These are phyloP conservation scores for Mormyrus iriodes DNA, from an alignment of 2,113 vertebrate genomes.

Conservation along the genomic window DNA sequence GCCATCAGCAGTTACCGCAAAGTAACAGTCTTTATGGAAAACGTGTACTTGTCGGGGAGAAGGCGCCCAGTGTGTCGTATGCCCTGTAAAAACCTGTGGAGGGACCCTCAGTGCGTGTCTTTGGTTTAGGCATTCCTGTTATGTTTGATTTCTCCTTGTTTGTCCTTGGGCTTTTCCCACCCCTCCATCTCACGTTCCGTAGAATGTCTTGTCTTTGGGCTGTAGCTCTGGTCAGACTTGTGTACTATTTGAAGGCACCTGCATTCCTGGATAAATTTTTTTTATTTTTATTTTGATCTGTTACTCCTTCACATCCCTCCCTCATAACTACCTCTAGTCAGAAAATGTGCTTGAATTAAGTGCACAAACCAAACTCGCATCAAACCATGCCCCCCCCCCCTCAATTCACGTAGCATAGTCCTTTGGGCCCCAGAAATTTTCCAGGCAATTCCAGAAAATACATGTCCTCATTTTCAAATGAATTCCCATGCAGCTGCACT, in stretches of 20 bases:
- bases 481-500: not conserved
- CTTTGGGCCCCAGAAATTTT: not conserved
- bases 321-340: not conserved
- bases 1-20: not conserved
- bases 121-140: conserved; percentile 62
- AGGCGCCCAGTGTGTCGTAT: conserved; percentile 51
- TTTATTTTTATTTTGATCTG: conserved; percentile 42
- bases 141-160: conserved; percentile 41
- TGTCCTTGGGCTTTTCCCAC: conserved; percentile 36
- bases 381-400: not conserved
- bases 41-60: not conserved
- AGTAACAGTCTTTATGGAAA: not conserved
- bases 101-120: conserved; percentile 55
- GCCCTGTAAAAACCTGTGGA: conserved; percentile 43
- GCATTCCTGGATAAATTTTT: conserved; percentile 48
- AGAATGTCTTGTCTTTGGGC: conserved; percentile 43
- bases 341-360: not conserved
- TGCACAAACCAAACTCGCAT: not conserved
- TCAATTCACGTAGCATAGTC: not conserved
- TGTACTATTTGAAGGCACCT: conserved; percentile 36
- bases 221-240: conserved; percentile 49
- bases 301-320: conserved; percentile 40
- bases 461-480: not conserved
- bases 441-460: not conserved
- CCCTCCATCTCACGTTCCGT: conserved; percentile 53